Evolutionary conservation across 2,888 invertebrate species (phyloP), one percentile per base, ranked within the genome.

Genomic region (Zhengitettix transpicula): DNA sequence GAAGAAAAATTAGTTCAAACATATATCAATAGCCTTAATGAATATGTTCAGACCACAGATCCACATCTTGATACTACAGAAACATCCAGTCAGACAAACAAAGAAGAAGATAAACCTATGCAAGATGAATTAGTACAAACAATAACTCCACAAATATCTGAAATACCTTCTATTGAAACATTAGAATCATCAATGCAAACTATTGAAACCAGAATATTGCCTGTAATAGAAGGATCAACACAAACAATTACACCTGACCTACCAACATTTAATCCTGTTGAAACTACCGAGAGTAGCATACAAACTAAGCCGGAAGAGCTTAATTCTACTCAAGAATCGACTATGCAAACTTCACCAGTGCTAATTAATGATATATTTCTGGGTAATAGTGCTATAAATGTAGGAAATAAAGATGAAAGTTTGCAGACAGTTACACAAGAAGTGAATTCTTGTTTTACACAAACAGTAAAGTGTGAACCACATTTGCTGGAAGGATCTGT

Each of bases 221-320:
- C 47, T 47, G 47, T 11, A 10, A 16, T 8, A 55, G 28, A 55
- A 10, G 55, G 28, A 9, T 10, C n/a, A 16, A 17, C 75, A n/a
- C 78, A 79, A 67, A 78, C 78, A 0, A 56, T 62, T 12, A 72
- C 74, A 1, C 73, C 75, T 0, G 68, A 66, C n/a, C 64, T 68
- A 9, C 74, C 72, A 62, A 71, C 71, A 64, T 67, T 66, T 11
- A 67, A 28, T 28, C 28, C 2, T 28, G 40, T 40, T 54, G 58
- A 61, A 58, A 58, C 61, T 9, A 41, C 63, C 10, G 60, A 64
- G 15, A 62, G 64, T 11, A 75, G 76, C 11, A 70, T 78, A 17
- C 81, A 83, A 70, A 83, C 82, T 3, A 51, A 40, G 28, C 55
- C 15, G 16, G 57, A 55, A 9, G 75, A 74, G 65, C 70, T 74